Evolutionary conservation across 2,797 vertebrate species (phyloP), one percentile per base, ranked within the genome.

Genomic region (Rhyacichthys aspro): DNA sequence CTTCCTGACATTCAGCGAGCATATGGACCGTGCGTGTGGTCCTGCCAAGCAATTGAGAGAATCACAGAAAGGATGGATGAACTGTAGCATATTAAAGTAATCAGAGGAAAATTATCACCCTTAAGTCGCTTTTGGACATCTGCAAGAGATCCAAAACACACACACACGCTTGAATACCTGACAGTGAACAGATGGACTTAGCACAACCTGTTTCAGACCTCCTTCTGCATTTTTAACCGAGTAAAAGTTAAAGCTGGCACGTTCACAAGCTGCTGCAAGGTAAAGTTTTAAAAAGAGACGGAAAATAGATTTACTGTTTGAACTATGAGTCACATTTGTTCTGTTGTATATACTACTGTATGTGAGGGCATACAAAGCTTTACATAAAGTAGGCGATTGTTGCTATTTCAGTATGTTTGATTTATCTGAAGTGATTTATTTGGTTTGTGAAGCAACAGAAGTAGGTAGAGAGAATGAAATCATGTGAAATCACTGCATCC

Each of bases 61-160:
- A 86, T 74, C 70, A 82, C 73, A 84, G 78, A 70, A 75, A 85
- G 67, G 74, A 82, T 42, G 47, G 67, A 70, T 65, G 77, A 70
- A 57, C 85, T 80, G 84, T 66, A 78, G 66, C 59, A 4, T 72
- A 83, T 85, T 84, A 81, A 70, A 82, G 81, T 82, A 89, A 90
- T 89, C 85, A 84, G 72, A 82, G 76, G 69, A 69, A 87, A 86
- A 89, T 88, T 73, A 85, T 85, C 56, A 28, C 64, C 74, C 78
- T 84, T 83, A 87, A 86, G 79, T 88, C 79, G 82, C 56, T 84
- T 86, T 81, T 84, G 83, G 81, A 83, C 83, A 88, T 86, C 83
- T 87, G 86, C 63, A 76, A 60, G 19, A 44, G 38, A 37, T 63
- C 58, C 71, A 50, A 64, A 17, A 57, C 17, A 43, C 55, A 42